A percentile compares a stretch with the other conserved stretches of the same genome.
These are phyloP conservation scores for Oscheius sp. DNA, from an alignment of 1,140 invertebrate species.

Conservation along the genomic window DNA sequence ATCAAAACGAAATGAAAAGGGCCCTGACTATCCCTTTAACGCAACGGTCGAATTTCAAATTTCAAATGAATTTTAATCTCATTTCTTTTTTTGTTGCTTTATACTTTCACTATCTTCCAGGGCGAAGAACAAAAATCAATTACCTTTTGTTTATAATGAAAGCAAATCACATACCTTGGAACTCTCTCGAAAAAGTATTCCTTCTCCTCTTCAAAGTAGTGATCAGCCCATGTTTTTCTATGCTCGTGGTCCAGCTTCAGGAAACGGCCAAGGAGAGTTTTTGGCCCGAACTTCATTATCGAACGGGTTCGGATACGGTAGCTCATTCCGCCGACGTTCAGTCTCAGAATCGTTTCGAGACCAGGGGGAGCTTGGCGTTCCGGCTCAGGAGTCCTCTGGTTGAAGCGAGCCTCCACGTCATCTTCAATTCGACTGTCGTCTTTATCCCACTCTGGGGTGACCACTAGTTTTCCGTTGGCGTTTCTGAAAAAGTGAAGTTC, in stretches of 20 bases:
- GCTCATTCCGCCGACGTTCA: conserved; percentile 55
- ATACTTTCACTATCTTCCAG: no score
- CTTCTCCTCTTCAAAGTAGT: conserved; percentile 55
- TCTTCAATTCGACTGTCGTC: conserved; percentile 20
- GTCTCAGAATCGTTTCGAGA: conserved; percentile 49
- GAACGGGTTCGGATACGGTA: conserved; percentile 58
- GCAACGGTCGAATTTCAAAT: no score
- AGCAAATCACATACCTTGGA: conserved; percentile 56
- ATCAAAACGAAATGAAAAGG: no score
- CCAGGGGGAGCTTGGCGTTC: neutral
- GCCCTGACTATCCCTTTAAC: no score
- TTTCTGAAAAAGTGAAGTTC: neutral
- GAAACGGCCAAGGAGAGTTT: conserved; percentile 49
- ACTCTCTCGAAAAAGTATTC: conserved; percentile 59
- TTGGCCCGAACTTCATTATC: conserved; percentile 57
- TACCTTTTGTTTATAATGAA: no score
- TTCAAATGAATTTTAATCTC: no score
- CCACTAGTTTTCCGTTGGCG: neutral
- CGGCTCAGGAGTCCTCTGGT: conserved; percentile 43
- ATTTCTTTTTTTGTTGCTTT: no score
- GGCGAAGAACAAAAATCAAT: no score
- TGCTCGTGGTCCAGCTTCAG: conserved; percentile 58
- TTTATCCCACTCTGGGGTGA: neutral
- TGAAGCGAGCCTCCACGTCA: conserved; percentile 46
- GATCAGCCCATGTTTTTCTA: conserved; percentile 51